These are phyloP conservation scores for Epinephelus cyanopodus DNA, from an alignment of 2,113 vertebrate species.

Conservation along the genomic window DNA sequence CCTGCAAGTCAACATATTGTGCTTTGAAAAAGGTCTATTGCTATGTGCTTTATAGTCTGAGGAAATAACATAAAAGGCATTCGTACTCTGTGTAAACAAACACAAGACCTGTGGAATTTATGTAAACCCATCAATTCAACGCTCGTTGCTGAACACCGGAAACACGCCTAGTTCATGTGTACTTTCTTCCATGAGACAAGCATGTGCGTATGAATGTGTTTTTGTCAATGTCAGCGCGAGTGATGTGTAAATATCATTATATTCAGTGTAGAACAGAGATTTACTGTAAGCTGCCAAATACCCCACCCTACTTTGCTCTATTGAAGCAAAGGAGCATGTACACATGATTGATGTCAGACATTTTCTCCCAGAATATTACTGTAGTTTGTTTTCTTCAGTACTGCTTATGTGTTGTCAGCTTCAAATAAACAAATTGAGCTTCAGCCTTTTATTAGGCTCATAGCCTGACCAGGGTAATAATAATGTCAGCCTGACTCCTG, in stretches of 20 bases:
- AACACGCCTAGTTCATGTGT: background rate
- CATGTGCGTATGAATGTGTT: background rate
- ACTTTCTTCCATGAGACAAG: background rate
- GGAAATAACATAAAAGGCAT: background rate
- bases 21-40: background rate
- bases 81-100: background rate
- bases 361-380: slow-evolving; percentile 15
- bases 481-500: background rate
- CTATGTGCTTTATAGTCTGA: too few relatives aligned
- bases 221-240: background rate
- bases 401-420: slow-evolving; percentile 17
- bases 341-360: slow-evolving; percentile 49
- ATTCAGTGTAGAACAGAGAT: slow-evolving; percentile 32
- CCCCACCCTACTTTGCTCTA: background rate
- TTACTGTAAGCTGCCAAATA: slow-evolving; percentile 37
- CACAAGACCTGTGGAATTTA: background rate
- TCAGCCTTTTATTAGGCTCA: slow-evolving; percentile 22
- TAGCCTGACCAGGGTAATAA: slow-evolving; percentile 28
- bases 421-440: slow-evolving; percentile 45
- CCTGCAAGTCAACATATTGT: too few relatives aligned
- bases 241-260: slow-evolving; percentile 44
- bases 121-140: background rate
- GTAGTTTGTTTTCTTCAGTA: slow-evolving; percentile 34
- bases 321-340: slow-evolving; percentile 15
- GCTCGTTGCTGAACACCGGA: background rate